Base-by-base conservation (phyloP, 2,113 vertebrate genomes). In the Stegastes partitus region DNA sequence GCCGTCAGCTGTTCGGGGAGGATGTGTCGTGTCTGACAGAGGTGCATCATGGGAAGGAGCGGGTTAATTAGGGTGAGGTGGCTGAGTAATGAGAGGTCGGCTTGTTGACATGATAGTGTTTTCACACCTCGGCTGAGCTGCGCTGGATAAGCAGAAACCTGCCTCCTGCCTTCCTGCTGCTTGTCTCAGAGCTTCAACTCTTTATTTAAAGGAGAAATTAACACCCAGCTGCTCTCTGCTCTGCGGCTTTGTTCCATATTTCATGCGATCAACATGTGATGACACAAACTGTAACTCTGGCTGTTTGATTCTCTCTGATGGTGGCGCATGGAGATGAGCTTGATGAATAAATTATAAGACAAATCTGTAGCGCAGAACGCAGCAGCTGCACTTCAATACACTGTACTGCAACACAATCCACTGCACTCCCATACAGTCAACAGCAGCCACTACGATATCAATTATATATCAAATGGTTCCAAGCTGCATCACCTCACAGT, bases 41-140 rank as follows among this genome's bases (percentile, higher is more conserved):
- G 75, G 82, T 89, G 87, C 77, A 87, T 89, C 68, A 61, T 89
- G 84, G 87, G 81, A 89, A 73, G 54, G 80, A 81, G 77, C 28
- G 81, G 84, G 90, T 89, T 93, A 91, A 93, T 91, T 91, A 86
- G 82, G 88, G 83, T 91, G 84, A 92, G 77, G 75, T 62, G 86
- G 64, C 76, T 70, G 89, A 91, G 81, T 86, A 91, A 92, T 93
- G 91, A 91, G 84, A 82, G 72, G 81, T 73, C 89, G 90, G 86
- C 87, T 91, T 91, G 90, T 92, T 91, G 92, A 87, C 90, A 90
- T 76, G 72, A 84, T 70, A 74, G 64, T 78, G 83, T 83, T 87
- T 81, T 89, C 68, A 81, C 84, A 87, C 79, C 88, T 85, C 73
- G 64, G 70, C 63, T 87, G 64, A 74, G 73, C 79, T 88, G 74